Evolutionary conservation across 2,888 invertebrate species (phyloP).

Genomic region (Chaetogeoica ovagalla): DNA sequence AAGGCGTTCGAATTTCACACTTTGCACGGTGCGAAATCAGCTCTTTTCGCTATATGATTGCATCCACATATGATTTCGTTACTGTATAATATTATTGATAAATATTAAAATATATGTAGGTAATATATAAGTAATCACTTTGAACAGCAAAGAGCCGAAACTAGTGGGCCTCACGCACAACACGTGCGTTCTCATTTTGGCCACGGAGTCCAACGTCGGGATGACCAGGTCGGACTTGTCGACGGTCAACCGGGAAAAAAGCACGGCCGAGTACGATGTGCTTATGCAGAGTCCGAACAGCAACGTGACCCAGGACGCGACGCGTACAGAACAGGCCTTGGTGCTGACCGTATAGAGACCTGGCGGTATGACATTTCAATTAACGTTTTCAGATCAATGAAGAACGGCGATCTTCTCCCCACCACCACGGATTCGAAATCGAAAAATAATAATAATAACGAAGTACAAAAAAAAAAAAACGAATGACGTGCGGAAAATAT

Average conservation of each 20-base stretch:
- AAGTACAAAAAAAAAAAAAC: too few relatives aligned
- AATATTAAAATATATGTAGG: too few relatives aligned
- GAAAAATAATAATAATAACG: too few relatives aligned
- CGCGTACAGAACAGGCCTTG: constrained; percentile 50
- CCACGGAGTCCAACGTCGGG: constrained; percentile 53
- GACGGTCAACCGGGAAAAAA: constrained; percentile 54
- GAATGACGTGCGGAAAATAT: too few relatives aligned
- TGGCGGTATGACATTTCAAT: not conserved
- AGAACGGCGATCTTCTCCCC: too few relatives aligned
- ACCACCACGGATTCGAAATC: too few relatives aligned
- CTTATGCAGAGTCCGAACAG: constrained; percentile 54
- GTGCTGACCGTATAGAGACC: constrained; percentile 33
- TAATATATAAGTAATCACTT: constrained; percentile 24
- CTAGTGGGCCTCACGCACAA: constrained; percentile 54
- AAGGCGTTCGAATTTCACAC: too few relatives aligned
- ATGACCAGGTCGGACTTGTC: constrained; percentile 52
- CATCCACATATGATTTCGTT: too few relatives aligned
- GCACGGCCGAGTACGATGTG: constrained; percentile 55
- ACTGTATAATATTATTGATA: too few relatives aligned
- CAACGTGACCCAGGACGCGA: constrained; percentile 51
- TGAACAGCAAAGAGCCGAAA: constrained; percentile 53
- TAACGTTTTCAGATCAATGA: too few relatives aligned
- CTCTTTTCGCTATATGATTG: too few relatives aligned
- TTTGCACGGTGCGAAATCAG: too few relatives aligned
- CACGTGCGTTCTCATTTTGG: constrained; percentile 41